phyloP scores from a whole-genome alignment of 2,113 vertebrate species.

The Leptobrachium ailaonicum region DNA sequence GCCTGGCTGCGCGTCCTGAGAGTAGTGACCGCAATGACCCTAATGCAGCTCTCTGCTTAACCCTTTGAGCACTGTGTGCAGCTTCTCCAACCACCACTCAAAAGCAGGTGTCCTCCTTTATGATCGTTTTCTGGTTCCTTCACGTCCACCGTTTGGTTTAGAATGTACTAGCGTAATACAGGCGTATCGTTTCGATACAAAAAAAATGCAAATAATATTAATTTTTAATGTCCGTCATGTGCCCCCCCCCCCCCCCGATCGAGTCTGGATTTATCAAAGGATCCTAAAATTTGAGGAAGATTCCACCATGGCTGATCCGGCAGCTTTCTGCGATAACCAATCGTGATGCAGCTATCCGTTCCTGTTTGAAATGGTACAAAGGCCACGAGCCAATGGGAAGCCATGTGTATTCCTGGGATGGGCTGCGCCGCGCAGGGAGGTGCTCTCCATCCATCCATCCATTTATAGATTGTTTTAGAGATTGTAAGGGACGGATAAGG shows the following conservation, averaged over 20 bases:
- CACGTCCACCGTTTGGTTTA: too few relatives aligned
- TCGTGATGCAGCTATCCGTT: background rate
- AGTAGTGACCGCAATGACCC: too few relatives aligned
- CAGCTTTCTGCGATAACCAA: background rate
- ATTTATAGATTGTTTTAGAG: background rate
- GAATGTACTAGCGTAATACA: too few relatives aligned
- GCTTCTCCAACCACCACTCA: too few relatives aligned
- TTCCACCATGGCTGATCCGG: background rate
- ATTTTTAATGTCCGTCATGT: too few relatives aligned
- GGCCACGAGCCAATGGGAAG: background rate
- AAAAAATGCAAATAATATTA: too few relatives aligned
- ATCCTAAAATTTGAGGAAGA: background rate
- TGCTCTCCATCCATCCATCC: background rate
- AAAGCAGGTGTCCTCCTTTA: too few relatives aligned
- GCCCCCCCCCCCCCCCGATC: background rate
- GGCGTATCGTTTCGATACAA: too few relatives aligned
- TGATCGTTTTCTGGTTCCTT: too few relatives aligned
- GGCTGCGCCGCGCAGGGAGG: background rate
- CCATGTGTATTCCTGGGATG: background rate
- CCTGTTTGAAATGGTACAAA: background rate
- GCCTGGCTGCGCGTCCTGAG: too few relatives aligned
- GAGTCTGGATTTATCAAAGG: constrained; percentile 3
- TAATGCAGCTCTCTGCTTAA: too few relatives aligned
- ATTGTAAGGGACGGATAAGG: background rate
- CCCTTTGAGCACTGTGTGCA: too few relatives aligned